Conservation (phyloP, 53 echinoderm and acorn worm species). For the Paracentrotus lividus region DNA sequence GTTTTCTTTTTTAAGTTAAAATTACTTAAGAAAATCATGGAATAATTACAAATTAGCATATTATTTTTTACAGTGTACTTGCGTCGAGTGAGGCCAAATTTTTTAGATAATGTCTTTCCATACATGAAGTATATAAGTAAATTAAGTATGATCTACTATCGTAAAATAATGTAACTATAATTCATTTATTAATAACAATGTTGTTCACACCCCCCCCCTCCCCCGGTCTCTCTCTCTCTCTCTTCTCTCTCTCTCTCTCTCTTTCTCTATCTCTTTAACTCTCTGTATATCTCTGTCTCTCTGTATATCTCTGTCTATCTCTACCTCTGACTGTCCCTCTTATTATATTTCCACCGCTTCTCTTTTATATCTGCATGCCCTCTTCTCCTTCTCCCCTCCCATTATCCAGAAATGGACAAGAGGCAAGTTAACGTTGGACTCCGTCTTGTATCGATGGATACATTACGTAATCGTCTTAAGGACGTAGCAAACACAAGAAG, state of each 20-base stretch:
- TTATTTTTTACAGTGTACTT: too few species aligned
- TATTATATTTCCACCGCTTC: not conserved
- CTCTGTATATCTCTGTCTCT: not conserved
- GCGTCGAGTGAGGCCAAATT: too few species aligned
- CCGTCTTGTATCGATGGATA: slow-evolving; percentile 19
- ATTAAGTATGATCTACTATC: too few species aligned
- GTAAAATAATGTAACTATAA: too few species aligned
- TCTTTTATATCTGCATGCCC: not conserved
- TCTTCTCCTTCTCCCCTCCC: not conserved
- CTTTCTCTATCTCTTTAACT: not conserved
- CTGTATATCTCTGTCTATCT: not conserved
- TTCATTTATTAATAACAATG: too few species aligned
- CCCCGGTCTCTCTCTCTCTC: not conserved
- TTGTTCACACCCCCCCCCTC: not conserved
- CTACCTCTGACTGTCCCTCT: not conserved
- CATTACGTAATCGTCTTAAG: slow-evolving; percentile 44
- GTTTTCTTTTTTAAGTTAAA: too few species aligned
- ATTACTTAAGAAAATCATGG: too few species aligned
- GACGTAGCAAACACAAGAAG: not conserved
- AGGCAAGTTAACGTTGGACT: slow-evolving; percentile 64
- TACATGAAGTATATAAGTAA: too few species aligned
- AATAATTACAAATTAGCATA: too few species aligned
- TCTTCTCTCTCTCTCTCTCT: not conserved
- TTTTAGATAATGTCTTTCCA: too few species aligned
- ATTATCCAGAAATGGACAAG: slow-evolving; percentile 45